These are phyloP conservation scores for Rhyacophila brunnea DNA, from an alignment of 1,140 invertebrate species.

Conservation along the genomic window DNA sequence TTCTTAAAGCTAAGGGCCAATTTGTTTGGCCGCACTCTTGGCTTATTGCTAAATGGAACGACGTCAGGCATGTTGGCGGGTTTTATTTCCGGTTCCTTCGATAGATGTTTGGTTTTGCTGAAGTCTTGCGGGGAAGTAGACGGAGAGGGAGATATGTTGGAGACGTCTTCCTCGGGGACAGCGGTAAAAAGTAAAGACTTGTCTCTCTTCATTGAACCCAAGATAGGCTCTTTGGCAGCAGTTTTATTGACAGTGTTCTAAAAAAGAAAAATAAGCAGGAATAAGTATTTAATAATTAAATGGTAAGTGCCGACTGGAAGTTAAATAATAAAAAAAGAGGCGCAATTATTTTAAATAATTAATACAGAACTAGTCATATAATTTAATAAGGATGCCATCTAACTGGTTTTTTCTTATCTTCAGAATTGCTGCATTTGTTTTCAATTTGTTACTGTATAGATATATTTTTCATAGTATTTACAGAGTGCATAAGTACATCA, in stretches of 20 bases:
- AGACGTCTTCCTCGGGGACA: slow-evolving; percentile 70
- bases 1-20: slow-evolving; percentile 58
- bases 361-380: too few relatives aligned
- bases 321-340: too few relatives aligned
- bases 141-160: slow-evolving; percentile 44
- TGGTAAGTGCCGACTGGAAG: too few relatives aligned
- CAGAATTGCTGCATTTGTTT: too few relatives aligned
- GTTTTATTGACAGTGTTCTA: slow-evolving; percentile 24
- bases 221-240: slow-evolving; percentile 42
- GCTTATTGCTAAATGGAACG: slow-evolving; percentile 52
- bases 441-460: too few relatives aligned
- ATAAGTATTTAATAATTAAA: too few relatives aligned
- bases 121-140: slow-evolving; percentile 35
- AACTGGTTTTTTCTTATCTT: too few relatives aligned
- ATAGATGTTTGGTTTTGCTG: slow-evolving; percentile 30
- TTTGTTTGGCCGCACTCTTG: slow-evolving; percentile 55
- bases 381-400: too few relatives aligned
- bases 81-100: slow-evolving; percentile 39
- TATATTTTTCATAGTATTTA: too few relatives aligned
- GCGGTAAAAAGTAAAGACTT: slow-evolving; percentile 74
- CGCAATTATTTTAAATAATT: too few relatives aligned
- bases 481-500: too few relatives aligned
- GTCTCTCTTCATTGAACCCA: slow-evolving; percentile 65
- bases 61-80: slow-evolving; percentile 48
- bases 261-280: slow-evolving; percentile 10